A percentile compares a stretch with the other conserved stretches of the same genome.
These are phyloP conservation scores for Alligator sinensis DNA, from an alignment of 2,113 vertebrate species.

Conservation along the genomic window DNA sequence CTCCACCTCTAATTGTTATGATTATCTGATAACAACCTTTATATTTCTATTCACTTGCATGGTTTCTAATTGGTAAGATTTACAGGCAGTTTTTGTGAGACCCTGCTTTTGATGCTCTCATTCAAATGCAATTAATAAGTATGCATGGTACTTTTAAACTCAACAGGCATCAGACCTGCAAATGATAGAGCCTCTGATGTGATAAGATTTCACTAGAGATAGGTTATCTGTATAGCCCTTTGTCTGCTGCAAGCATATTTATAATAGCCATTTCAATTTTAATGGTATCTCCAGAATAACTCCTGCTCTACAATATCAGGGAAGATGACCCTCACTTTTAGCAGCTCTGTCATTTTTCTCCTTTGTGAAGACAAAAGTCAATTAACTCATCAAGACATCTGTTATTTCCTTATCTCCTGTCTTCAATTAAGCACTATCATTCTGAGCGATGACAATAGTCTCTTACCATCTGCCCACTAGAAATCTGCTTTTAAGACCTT, in stretches of 20 bases:
- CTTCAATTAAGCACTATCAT: slow-evolving; percentile 54
- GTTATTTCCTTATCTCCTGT: slow-evolving; percentile 55
- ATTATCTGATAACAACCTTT: slow-evolving; percentile 4
- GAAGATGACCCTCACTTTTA: slow-evolving; percentile 50
- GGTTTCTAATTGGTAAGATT: slow-evolving; percentile 25
- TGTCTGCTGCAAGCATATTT: background rate
- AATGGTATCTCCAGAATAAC: background rate
- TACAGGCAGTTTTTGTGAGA: slow-evolving; percentile 61
- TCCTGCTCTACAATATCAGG: slow-evolving; percentile 16
- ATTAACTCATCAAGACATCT: slow-evolving; percentile 50
- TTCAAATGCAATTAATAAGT: slow-evolving; percentile 68
- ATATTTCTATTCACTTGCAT: slow-evolving; percentile 56
- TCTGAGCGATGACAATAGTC: slow-evolving; percentile 50
- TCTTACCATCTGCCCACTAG: slow-evolving; percentile 60
- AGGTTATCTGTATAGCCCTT: slow-evolving; percentile 17
- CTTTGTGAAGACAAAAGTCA: slow-evolving; percentile 25
- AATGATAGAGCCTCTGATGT: slow-evolving; percentile 9
- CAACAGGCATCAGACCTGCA: slow-evolving; percentile 45
- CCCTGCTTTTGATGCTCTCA: slow-evolving; percentile 64
- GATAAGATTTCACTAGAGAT: slow-evolving; percentile 18
- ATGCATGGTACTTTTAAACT: slow-evolving; percentile 45
- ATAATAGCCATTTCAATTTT: slow-evolving; percentile 20
- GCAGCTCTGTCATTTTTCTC: background rate
- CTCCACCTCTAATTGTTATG: slow-evolving; percentile 36
- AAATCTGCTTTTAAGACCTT: slow-evolving; percentile 47